Evolutionary conservation across 1,140 invertebrate genomes (phyloP), one percentile per base, ranked within the genome.

Genomic region (Brachionus sp.): DNA sequence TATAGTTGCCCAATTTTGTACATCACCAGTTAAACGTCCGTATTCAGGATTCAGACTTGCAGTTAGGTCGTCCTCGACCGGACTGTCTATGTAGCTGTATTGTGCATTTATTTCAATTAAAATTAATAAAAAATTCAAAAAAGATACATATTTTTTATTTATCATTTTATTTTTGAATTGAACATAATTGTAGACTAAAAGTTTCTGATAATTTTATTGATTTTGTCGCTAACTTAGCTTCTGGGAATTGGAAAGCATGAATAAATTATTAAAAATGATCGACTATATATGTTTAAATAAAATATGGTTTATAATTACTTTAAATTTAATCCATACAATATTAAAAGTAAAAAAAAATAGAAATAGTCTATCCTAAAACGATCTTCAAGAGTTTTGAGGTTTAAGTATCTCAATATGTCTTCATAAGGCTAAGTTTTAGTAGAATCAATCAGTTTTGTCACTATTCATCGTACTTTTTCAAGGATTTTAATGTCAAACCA

Each of bases 1-100:
- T 3, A 90, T 85, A 33, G 87, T 86, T 3, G 89, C 89, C 89
- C 89, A 90, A 85, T 90, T 90, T 83, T 89, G 88, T 3, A 90
- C 88, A 86, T 90, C 89, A 10, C 89, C 89, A 46, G 88, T 86
- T 29, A 90, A 83, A 12, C 86, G 86, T 6, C 88, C 88, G 62
- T 85, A 53, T 13, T 78, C 64, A 37, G 83, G 35, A 23, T 44
- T 62, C 7, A 19, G 39, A 46, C 70, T 75, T 16, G 37, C 70
- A 33, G 39, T 46, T 19, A 75, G 25, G n/a, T 75, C 70, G 25
- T 75, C 70, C 9, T 75, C 70, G 46, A 75, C 25, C 23, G 33
- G 33, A 39, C 37, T 70, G 9, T 39, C 35, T 16, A 39, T 37
- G 37, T 70, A 70, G 19, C 33, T 37, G 39, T 70, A 70, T 19